A percentile compares a stretch with the other conserved stretches of the same genome.
phyloP scores from a whole-genome alignment of 2,888 invertebrate species.

The Hirtodrosophila duncani region DNA sequence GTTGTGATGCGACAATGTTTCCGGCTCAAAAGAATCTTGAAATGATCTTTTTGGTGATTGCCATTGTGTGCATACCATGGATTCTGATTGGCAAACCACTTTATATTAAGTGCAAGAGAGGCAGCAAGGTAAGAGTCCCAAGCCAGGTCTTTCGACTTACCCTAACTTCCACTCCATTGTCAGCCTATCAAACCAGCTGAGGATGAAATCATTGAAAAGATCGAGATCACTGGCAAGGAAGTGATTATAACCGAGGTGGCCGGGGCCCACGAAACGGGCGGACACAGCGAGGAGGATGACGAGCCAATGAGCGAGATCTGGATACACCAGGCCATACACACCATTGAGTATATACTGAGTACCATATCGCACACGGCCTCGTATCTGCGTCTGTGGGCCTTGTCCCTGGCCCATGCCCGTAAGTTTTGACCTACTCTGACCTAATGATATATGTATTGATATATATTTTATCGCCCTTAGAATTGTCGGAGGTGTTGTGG shows the following conservation, averaged over 20 bases:
- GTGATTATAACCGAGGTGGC: slow-evolving; percentile 49
- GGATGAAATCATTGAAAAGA: slow-evolving; percentile 54
- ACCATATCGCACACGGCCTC: slow-evolving; percentile 98
- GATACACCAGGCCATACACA: slow-evolving; percentile 97
- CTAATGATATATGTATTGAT: no score
- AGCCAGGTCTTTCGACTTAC: no score
- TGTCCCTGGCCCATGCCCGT: slow-evolving; percentile 97
- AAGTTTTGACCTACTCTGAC: slow-evolving; percentile 77
- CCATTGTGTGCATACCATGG: slow-evolving; percentile 92
- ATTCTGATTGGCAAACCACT: slow-evolving; percentile 95
- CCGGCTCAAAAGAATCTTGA: slow-evolving; percentile 85
- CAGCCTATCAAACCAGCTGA: slow-evolving; percentile 17
- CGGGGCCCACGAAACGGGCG: slow-evolving; percentile 78
- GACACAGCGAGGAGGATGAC: slow-evolving; percentile 77
- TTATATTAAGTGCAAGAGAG: slow-evolving; percentile 81
- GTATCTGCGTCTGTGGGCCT: slow-evolving; percentile 96
- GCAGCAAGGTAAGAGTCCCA: slow-evolving; percentile 37
- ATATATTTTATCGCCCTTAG: slow-evolving; percentile 77
- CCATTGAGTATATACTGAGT: slow-evolving; percentile 96
- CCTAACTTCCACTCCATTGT: no score
- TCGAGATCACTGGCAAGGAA: slow-evolving; percentile 63
- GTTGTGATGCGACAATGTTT: slow-evolving; percentile 83
- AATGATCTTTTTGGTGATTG: slow-evolving; percentile 86
- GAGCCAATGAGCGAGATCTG: slow-evolving; percentile 91
- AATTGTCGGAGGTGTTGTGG: slow-evolving; percentile 94